These are phyloP conservation scores for Phataginus tetradactyla DNA, from an alignment of 2,797 vertebrate genomes.

Conservation along the genomic window DNA sequence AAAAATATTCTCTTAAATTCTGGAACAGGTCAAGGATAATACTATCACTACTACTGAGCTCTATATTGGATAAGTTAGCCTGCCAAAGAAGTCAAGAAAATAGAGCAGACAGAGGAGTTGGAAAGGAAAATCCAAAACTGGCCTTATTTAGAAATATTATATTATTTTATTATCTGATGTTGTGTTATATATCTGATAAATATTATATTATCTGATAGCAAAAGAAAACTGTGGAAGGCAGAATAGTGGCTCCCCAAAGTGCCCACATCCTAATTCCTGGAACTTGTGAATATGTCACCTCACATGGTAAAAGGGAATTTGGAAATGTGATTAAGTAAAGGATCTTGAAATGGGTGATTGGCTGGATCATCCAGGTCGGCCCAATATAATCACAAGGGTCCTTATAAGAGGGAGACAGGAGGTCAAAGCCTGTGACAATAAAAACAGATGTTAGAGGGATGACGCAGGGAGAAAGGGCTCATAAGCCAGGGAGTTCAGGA, in stretches of 20 bases:
- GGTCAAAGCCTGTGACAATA: background rate
- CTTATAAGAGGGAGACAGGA: background rate
- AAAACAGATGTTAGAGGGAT: background rate
- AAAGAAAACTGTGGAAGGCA: background rate
- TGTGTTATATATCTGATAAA: too few species aligned
- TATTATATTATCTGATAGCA: background rate
- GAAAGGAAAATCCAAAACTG: background rate
- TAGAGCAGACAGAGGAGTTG: background rate
- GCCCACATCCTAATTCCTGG: background rate
- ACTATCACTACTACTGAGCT: background rate
- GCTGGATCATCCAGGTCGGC: background rate
- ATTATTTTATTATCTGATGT: too few species aligned
- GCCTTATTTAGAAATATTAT: background rate
- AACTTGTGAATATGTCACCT: background rate
- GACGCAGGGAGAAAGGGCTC: background rate
- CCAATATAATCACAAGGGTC: background rate
- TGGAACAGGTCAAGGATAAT: background rate
- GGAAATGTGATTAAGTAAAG: background rate
- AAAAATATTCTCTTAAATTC: background rate
- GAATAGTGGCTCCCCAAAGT: background rate
- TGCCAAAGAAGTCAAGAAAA: background rate
- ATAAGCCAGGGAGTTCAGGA: background rate
- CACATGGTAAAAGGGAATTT: background rate
- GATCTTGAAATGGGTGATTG: background rate
- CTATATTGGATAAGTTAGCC: background rate